Base-by-base conservation (phyloP, 2,888 invertebrate species). In the Timema podura region DNA sequence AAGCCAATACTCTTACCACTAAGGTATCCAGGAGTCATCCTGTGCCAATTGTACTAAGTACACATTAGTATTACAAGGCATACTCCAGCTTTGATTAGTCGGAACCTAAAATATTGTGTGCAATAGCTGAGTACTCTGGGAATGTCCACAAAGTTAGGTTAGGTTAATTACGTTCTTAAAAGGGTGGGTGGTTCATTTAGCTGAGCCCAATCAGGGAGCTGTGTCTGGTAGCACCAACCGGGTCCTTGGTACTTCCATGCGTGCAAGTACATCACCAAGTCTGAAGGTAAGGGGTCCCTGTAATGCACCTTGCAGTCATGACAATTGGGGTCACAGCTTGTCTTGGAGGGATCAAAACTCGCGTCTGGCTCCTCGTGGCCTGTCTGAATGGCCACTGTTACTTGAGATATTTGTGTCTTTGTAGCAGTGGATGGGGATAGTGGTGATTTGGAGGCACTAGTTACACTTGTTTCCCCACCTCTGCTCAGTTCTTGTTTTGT, bases 221-320 rank as follows among this genome's bases (percentile, higher is more conserved):
- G 90, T 1, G 96, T 95, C 82, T 94, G 91, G 82, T 93, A 98
- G 78, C 92, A 91, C 96, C 96, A 97, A 65, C 92, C 95, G 70
- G 95, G 93, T 46, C 96, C 96, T 93, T 95, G 90, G 81, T 95
- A 95, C 78, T 93, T 93, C 92, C 93, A 93, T 48, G 97, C 97
- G 82, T 98, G 98, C 64, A 98, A 87, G 82, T 95, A 98, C 94
- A 98, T 95, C 76, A 96, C 91, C 72, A 98, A 87, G 81, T 97
- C 95, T 75, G 92, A 88, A 0, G 95, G 93, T 74, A 92, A 89
- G 0, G 98, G 97, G 82, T 98, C 97, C 74, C 93, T 85, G 83
- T 94, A 96, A 73, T 92, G 87, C 70, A 94, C 92, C 82, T 93
- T 93, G 82, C 97, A 98, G 82, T 96, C 94, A 80, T 93, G 92